A percentile compares a stretch with the other conserved stretches of the same genome.
Evolutionary conservation across 2,113 vertebrate genomes (phyloP).

Genomic region (Taurulus bubalis): DNA sequence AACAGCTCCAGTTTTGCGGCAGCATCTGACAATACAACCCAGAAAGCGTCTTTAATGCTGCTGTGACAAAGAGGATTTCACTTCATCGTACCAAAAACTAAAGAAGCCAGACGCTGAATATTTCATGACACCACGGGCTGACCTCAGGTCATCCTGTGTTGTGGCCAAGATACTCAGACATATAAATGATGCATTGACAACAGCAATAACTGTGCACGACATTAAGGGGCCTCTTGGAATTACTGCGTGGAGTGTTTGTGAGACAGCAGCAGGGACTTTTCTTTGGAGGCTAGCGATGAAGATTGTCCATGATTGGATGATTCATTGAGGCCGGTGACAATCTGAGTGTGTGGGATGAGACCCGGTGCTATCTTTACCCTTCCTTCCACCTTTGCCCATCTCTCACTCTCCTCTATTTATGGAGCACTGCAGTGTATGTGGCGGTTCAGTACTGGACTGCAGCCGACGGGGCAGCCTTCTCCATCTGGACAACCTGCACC

Average conservation of each 20-base stretch:
- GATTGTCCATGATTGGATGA: slow-evolving; percentile 71
- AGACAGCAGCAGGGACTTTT: slow-evolving; percentile 40
- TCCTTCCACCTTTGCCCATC: slow-evolving; percentile 67
- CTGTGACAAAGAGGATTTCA: slow-evolving; percentile 25
- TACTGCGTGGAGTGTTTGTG: slow-evolving; percentile 2
- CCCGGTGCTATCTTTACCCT: slow-evolving; percentile 79
- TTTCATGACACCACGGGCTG: slow-evolving; percentile 54
- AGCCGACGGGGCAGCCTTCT: slow-evolving; percentile 74
- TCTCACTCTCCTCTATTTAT: slow-evolving; percentile 79
- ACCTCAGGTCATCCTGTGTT: slow-evolving; percentile 49
- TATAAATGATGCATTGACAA: slow-evolving; percentile 57
- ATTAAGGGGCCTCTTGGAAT: slow-evolving; percentile 36
- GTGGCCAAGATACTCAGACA: slow-evolving; percentile 45
- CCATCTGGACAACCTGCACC: slow-evolving; percentile 75
- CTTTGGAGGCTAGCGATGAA: slow-evolving; percentile 58
- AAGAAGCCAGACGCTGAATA: slow-evolving; percentile 47
- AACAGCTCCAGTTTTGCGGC: slow-evolving; percentile 26
- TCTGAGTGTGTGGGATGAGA: slow-evolving; percentile 74
- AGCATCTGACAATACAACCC: slow-evolving; percentile 15
- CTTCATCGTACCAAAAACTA: slow-evolving; percentile 26
- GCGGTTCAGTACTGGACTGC: slow-evolving; percentile 68
- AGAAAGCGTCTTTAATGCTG: slow-evolving; percentile 13
- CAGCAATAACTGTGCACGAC: slow-evolving; percentile 26
- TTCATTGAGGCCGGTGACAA: slow-evolving; percentile 77
- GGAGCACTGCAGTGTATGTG: slow-evolving; percentile 74